Base-by-base conservation (phyloP, 2,113 vertebrate species). In the Synodontis membranacea region DNA sequence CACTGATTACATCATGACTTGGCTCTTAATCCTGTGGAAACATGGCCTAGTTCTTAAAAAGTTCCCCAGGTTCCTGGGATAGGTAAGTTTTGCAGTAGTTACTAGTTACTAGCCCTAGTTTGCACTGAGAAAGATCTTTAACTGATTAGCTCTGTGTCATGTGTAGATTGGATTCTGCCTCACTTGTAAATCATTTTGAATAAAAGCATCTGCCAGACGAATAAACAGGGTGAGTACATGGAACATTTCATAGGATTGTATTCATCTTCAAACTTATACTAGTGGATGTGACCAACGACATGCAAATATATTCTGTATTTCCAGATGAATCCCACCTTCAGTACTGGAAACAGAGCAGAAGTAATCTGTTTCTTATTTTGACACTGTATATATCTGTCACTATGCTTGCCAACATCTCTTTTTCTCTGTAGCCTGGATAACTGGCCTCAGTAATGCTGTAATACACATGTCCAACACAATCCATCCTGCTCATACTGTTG, bases 321-420 rank as follows among this genome's bases (percentile, higher is more conserved):
- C 62, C 39, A 66, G 21, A 68, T 68, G 60, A 48, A 50, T 48
- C 31, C 62, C 81, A 64, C 39, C n/a, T 66, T 82, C 60, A 66
- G n/a, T 11, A 66, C 31, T 37, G 76, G 50, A 56, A 79, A 46
- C 17, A 66, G 58, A 66, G 34, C 60, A 83, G n/a, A 66, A 83
- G 44, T 48, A 66, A 68, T 68, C 62, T 83, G 44, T 83, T 68
- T 83, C 62, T 19, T 66, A 83, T 83, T 68, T 64, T 50, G 80
- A 64, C 54, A 82, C 56, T 64, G 60, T 60, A 82, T 64, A 82
- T 46, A 82, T 66, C 62, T 82, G 58, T 62, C 60, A 66, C 7
- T 66, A 31, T 0, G 23, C 37, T 19, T 82, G 54, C 80, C 58
- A 82, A 42, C 54, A 62, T 42, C 54, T 62, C 60, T 66, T 82